phyloP scores from a whole-genome alignment of 2,113 vertebrate genomes.

The Python bivittatus region DNA sequence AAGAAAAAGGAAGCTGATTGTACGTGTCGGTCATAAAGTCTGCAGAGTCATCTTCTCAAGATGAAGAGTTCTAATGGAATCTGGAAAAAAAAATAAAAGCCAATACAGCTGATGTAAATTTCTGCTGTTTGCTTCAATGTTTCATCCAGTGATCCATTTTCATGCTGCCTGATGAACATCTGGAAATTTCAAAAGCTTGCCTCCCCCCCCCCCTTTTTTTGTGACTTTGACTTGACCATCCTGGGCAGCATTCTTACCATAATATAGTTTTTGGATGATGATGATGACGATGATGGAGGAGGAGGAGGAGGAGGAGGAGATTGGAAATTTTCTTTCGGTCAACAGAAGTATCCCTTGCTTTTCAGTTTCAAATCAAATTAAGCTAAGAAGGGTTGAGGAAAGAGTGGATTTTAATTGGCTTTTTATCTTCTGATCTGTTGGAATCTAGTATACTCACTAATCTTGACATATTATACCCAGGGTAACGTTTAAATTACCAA shows the following conservation, averaged over 20 bases:
- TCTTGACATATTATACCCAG: neutral
- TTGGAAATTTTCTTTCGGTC: neutral
- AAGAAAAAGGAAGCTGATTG: neutral
- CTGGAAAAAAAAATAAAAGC: neutral
- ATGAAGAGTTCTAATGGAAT: neutral
- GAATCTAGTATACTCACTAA: neutral
- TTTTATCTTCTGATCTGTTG: neutral
- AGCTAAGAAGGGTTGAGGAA: neutral
- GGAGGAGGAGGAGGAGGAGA: no score
- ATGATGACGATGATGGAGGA: neutral
- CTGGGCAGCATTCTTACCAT: neutral
- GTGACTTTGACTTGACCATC: neutral
- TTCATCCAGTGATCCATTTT: neutral
- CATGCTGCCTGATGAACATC: neutral
- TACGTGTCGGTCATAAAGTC: neutral
- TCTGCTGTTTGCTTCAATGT: neutral
- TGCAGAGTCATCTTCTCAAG: neutral
- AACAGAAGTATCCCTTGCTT: neutral
- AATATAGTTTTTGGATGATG: neutral
- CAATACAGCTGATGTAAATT: neutral
- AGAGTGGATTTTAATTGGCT: neutral
- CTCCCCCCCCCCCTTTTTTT: neutral
- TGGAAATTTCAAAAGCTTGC: neutral
- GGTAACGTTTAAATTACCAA: conserved; percentile 1
- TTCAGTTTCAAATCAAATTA: neutral